These are phyloP conservation scores for Oxyteleia sp. DNA, from an alignment of 2,888 invertebrate species.

Conservation along the genomic window DNA sequence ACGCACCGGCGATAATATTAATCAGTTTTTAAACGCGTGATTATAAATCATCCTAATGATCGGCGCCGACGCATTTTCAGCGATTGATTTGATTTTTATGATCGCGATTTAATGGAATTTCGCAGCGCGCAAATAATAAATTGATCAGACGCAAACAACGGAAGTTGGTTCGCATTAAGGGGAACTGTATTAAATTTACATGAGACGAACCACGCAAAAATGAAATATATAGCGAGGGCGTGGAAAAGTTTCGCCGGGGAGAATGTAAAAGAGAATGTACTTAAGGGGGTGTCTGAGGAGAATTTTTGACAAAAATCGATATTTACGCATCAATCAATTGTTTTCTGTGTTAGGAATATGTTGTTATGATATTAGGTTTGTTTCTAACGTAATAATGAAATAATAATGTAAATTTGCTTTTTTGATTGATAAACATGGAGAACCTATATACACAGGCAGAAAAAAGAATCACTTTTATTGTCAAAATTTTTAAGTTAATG, in stretches of 20 bases:
- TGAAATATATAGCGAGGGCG: conserved; percentile 34
- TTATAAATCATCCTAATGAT: conserved; percentile 30
- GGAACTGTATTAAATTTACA: conserved; percentile 48
- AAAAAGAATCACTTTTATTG: no score
- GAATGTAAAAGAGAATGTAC: conserved; percentile 31
- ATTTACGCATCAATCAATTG: no score
- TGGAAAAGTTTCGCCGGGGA: conserved; percentile 20
- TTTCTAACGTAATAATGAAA: no score
- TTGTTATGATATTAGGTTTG: no score
- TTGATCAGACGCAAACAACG: conserved; percentile 38
- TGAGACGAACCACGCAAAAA: conserved; percentile 47
- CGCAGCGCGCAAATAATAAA: conserved; percentile 21
- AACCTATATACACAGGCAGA: no score
- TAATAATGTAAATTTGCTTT: no score
- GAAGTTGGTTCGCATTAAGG: conserved; percentile 23
- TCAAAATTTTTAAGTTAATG: no score
- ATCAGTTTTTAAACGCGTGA: conserved; percentile 23
- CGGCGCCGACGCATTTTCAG: background rate
- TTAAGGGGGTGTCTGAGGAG: no score
- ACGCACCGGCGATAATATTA: conserved; percentile 27
- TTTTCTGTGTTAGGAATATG: no score
- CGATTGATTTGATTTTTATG: conserved; percentile 40
- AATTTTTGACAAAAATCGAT: no score
- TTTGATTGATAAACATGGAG: no score
- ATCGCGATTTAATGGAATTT: conserved; percentile 15